Evolutionary conservation across 2,888 invertebrate genomes (phyloP).

Genomic region (Cylindroiulus punctatus): DNA sequence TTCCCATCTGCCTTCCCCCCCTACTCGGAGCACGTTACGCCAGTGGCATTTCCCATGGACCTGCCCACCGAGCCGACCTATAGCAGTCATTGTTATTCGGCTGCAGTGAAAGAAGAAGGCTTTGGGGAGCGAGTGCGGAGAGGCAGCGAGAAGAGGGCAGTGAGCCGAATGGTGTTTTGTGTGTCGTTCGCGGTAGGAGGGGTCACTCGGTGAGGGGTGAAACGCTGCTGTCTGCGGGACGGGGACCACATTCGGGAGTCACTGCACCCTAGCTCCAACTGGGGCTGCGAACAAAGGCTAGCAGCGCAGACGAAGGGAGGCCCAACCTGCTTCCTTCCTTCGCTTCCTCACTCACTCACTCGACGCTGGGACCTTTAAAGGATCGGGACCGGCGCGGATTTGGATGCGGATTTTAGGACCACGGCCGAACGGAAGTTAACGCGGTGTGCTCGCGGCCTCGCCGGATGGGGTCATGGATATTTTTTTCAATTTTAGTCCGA

Average conservation of each 20-base stretch:
- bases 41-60: conserved; percentile 37
- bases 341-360: background rate
- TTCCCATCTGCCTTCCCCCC: background rate
- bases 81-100: conserved; percentile 27
- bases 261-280: conserved; percentile 34
- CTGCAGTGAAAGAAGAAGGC: conserved; percentile 44
- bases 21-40: background rate
- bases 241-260: background rate
- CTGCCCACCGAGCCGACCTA: conserved; percentile 25
- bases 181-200: conserved; percentile 16
- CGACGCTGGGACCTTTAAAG: background rate
- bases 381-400: background rate
- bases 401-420: background rate
- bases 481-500: background rate
- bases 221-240: conserved; percentile 23
- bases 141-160: conserved; percentile 9
- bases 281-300: conserved; percentile 23
- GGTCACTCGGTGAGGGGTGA: conserved; percentile 39
- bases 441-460: too few relatives aligned
- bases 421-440: background rate
- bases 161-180: conserved; percentile 45
- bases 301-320: background rate
- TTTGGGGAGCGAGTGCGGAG: background rate
- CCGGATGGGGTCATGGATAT: background rate
- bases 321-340: background rate